Evolutionary conservation across 1,140 invertebrate species (phyloP).

Genomic region (Charaxes varanes): DNA sequence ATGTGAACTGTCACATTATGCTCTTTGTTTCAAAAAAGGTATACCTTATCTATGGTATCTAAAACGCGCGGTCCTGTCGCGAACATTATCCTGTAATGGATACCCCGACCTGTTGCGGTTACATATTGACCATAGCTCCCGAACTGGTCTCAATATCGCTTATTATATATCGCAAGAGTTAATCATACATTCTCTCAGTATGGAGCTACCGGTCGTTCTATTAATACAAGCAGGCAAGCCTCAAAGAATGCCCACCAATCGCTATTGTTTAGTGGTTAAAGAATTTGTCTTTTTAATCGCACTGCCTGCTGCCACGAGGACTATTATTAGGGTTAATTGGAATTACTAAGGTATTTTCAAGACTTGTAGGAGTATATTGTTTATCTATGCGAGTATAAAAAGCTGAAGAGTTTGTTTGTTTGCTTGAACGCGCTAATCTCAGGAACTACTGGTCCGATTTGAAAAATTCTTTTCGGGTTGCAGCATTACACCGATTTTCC

Average conservation of each 20-base stretch:
- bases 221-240: slow-evolving; percentile 59
- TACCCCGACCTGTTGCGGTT: slow-evolving; percentile 53
- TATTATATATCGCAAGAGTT: slow-evolving; percentile 68
- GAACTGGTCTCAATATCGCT: slow-evolving; percentile 65
- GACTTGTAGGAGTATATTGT: slow-evolving; percentile 36
- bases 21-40: slow-evolving; percentile 2
- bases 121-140: slow-evolving; percentile 54
- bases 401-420: no score
- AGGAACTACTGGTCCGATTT: no score
- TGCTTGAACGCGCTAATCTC: no score
- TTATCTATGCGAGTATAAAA: no score
- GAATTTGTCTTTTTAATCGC: slow-evolving; percentile 73
- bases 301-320: slow-evolving; percentile 52
- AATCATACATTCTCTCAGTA: slow-evolving; percentile 69
- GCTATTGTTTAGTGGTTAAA: slow-evolving; percentile 65
- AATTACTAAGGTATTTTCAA: slow-evolving; percentile 68
- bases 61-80: slow-evolving; percentile 6
- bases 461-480: no score
- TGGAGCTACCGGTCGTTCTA: slow-evolving; percentile 67
- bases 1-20: no score
- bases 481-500: no score
- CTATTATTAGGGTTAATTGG: slow-evolving; percentile 73
- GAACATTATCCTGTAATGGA: slow-evolving; percentile 33
- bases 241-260: slow-evolving; percentile 55
- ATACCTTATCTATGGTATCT: slow-evolving; percentile 5